A percentile compares a stretch with the other conserved stretches of the same genome.
These are phyloP conservation scores for Riparia riparia DNA, from an alignment of 2,113 vertebrate species.

Conservation along the genomic window DNA sequence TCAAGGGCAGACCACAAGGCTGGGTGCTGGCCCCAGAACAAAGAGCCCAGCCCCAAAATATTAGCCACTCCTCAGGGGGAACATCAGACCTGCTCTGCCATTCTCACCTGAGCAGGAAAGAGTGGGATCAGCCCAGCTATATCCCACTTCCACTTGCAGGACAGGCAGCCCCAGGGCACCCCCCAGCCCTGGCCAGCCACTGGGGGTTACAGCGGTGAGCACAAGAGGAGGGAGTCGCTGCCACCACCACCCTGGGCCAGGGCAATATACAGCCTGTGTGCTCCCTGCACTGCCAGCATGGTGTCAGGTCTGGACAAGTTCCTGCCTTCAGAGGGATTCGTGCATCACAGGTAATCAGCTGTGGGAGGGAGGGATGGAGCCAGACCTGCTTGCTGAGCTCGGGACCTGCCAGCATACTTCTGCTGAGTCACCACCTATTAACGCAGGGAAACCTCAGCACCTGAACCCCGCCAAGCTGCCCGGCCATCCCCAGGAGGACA, in stretches of 20 bases:
- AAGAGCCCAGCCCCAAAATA: not conserved
- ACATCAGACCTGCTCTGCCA: not conserved
- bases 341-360: constrained; percentile 64
- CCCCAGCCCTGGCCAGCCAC: not conserved
- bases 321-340: constrained; percentile 11
- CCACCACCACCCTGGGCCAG: not conserved
- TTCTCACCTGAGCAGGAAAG: not conserved
- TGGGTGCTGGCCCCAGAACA: no score
- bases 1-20: not conserved
- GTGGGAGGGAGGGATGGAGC: constrained; percentile 66
- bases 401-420: constrained; percentile 22
- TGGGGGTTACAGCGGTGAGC: accelerated
- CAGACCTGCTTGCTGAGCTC: constrained; percentile 71
- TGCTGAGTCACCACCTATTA: constrained; percentile 72
- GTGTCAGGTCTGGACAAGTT: constrained; percentile 63
- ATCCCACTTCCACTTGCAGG: not conserved
- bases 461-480: constrained; percentile 3
- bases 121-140: not conserved
- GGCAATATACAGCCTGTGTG: not conserved
- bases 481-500: not conserved
- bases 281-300: not conserved
- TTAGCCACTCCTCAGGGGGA: no score
- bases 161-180: not conserved
- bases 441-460: constrained; percentile 62
- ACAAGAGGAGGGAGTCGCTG: not conserved